Conservation (phyloP, 2,113 vertebrate species). For the Gymnobelideus leadbeateri region DNA sequence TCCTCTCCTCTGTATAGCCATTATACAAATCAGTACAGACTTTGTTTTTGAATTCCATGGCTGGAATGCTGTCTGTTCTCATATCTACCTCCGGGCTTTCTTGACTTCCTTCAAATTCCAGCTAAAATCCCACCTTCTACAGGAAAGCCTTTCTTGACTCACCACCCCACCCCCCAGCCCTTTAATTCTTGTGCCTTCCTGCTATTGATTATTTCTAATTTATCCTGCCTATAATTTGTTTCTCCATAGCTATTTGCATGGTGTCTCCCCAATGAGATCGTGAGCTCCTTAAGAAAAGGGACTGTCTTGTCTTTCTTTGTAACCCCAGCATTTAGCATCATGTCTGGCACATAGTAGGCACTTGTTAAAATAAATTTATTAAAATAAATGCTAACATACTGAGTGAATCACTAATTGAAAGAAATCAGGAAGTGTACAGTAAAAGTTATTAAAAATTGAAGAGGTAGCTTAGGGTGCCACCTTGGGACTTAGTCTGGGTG, state of each 20-base stretch:
- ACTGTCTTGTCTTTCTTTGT: background rate
- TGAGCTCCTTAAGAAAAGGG: background rate
- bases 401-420: background rate
- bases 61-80: background rate
- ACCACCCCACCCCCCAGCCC: no score
- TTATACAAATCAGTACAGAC: background rate
- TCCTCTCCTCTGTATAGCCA: no score
- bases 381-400: background rate
- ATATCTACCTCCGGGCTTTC: background rate
- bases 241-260: background rate
- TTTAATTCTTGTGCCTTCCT: background rate
- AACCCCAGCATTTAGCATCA: background rate
- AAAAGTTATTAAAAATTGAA: background rate
- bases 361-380: background rate
- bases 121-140: background rate
- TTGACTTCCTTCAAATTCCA: background rate
- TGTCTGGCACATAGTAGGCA: background rate
- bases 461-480: background rate
- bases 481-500: background rate
- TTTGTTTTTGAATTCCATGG: background rate
- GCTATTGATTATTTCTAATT: background rate
- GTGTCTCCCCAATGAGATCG: background rate
- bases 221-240: background rate
- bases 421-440: background rate
- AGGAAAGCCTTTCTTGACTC: background rate